These are phyloP conservation scores for Sinelater perroti DNA, from an alignment of 2,888 invertebrate genomes.

Conservation along the genomic window DNA sequence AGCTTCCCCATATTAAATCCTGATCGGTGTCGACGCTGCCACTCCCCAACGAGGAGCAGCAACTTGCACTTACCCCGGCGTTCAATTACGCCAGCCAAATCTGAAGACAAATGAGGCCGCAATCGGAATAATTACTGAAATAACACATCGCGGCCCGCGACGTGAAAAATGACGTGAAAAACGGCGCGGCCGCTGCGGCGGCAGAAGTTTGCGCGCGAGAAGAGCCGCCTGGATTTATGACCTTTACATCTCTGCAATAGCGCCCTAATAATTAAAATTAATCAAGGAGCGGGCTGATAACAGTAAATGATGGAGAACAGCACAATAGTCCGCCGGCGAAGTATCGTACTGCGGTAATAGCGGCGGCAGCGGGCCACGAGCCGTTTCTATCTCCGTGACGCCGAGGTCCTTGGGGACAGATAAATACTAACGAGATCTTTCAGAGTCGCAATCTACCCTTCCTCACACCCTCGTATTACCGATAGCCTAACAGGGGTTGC, in stretches of 20 bases:
- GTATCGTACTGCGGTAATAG: slow-evolving; percentile 46
- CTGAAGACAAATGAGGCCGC: slow-evolving; percentile 13
- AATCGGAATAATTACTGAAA: slow-evolving; percentile 19
- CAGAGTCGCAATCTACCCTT: slow-evolving; percentile 58
- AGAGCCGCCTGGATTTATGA: slow-evolving; percentile 30
- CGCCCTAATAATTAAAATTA: slow-evolving; percentile 60
- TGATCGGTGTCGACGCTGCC: slow-evolving; percentile 6
- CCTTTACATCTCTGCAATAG: slow-evolving; percentile 36
- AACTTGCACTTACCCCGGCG: slow-evolving; percentile 13
- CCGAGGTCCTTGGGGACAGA: slow-evolving; percentile 57
- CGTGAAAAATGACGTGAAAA: slow-evolving; percentile 21
- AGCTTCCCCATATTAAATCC: no score
- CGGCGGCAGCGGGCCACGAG: slow-evolving; percentile 44
- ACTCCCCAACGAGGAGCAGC: slow-evolving; percentile 1
- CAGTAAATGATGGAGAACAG: slow-evolving; percentile 57
- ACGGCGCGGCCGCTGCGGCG: slow-evolving; percentile 11
- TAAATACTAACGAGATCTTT: slow-evolving; percentile 62
- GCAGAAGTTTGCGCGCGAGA: slow-evolving; percentile 13
- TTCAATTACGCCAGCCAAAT: slow-evolving; percentile 14
- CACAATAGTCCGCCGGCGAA: slow-evolving; percentile 38
- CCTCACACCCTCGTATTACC: slow-evolving; percentile 45
- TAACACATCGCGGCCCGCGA: slow-evolving; percentile 9
- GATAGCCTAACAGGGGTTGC: slow-evolving; percentile 40
- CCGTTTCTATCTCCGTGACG: slow-evolving; percentile 51
- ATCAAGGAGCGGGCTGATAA: slow-evolving; percentile 58